A percentile compares a stretch with the other conserved stretches of the same genome.
Evolutionary conservation across 2,113 vertebrate species (phyloP).

Genomic region (Pelvicachromis taeniatus): DNA sequence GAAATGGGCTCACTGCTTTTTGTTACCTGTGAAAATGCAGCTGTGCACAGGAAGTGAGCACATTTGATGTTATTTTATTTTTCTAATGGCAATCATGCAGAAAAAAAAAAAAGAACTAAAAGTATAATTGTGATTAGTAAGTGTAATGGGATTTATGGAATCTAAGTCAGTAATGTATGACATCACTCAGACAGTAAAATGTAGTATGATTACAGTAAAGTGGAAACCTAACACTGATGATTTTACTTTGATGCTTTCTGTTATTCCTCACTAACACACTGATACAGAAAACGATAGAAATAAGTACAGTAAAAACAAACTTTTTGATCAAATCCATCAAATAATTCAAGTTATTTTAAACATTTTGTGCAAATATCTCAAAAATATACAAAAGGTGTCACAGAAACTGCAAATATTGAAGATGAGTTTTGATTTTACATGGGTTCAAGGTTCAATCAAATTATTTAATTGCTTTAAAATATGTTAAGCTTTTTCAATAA

Average conservation of each 20-base stretch:
- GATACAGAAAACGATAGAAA: background rate
- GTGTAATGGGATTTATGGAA: background rate
- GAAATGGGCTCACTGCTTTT: background rate
- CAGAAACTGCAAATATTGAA: background rate
- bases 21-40: background rate
- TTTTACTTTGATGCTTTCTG: background rate
- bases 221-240: background rate
- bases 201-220: background rate
- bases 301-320: background rate
- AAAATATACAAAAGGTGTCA: background rate
- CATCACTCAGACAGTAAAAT: background rate
- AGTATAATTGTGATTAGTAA: background rate
- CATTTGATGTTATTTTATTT: background rate
- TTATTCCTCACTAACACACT: background rate
- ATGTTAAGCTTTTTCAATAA: background rate
- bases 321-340: background rate
- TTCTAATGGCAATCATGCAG: background rate
- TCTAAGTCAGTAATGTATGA: background rate
- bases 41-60: background rate
- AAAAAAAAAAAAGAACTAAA: background rate
- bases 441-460: background rate
- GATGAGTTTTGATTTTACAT: too few relatives aligned
- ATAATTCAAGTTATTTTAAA: background rate
- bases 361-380: fast-evolving
- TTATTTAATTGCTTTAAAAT: background rate